Evolutionary conservation across 2,797 vertebrate species (phyloP).

Genomic region (Otus scops): DNA sequence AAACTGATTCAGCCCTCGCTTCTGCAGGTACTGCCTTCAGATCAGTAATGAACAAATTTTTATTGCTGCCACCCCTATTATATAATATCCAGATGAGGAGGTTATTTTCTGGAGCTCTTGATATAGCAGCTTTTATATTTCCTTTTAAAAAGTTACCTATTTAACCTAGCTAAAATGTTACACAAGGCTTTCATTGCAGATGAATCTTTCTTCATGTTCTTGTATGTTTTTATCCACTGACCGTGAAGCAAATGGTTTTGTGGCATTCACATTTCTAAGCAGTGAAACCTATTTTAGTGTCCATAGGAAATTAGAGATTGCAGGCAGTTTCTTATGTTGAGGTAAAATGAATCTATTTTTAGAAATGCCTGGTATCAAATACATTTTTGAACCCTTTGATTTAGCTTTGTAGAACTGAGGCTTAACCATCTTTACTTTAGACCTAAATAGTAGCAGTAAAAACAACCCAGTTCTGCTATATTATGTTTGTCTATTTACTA

Average conservation of each 20-base stretch:
- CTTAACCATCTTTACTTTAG: neutral
- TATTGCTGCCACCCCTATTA: neutral
- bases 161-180: neutral
- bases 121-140: neutral
- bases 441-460: neutral
- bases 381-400: neutral
- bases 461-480: neutral
- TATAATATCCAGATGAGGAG: neutral
- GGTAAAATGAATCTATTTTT: neutral
- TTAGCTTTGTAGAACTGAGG: neutral
- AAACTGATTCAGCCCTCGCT: neutral
- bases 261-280: neutral
- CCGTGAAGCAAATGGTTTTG: neutral
- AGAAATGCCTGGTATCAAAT: neutral
- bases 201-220: neutral
- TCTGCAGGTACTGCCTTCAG: constrained; percentile 5
- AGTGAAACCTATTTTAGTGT: neutral
- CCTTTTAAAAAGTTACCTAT: neutral
- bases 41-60: constrained; percentile 10
- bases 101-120: constrained; percentile 16
- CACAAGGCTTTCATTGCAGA: neutral
- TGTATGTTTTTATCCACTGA: neutral
- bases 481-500: neutral
- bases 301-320: neutral
- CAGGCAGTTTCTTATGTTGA: neutral